Conservation (phyloP, 92 coral and sea anemone genomes). For the Phenganax marumi region DNA sequence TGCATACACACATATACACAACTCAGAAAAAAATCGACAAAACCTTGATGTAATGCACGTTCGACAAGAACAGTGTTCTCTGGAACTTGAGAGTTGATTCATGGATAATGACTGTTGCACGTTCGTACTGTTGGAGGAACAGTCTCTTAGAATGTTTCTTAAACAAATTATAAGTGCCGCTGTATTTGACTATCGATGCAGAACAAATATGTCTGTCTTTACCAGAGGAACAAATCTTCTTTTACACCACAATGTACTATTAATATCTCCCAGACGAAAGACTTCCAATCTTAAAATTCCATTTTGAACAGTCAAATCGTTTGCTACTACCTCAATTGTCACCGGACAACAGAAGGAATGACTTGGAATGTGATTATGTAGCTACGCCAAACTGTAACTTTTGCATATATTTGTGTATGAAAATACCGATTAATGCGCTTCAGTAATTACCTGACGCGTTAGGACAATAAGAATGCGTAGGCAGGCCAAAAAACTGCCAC, state of each 20-base stretch:
- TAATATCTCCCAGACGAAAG: background rate
- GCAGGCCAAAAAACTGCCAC: too few relatives aligned
- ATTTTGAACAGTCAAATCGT: background rate
- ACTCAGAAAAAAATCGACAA: background rate
- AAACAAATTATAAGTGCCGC: too few relatives aligned
- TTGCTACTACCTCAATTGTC: background rate
- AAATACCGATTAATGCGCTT: background rate
- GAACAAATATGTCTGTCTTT: too few relatives aligned
- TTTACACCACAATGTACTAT: background rate
- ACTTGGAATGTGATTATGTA: background rate
- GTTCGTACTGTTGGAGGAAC: background rate
- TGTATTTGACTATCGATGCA: too few relatives aligned
- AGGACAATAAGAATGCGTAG: too few relatives aligned
- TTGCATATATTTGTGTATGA: background rate
- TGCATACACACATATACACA: background rate
- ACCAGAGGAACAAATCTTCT: background rate
- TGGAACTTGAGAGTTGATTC: background rate
- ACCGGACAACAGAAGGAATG: background rate
- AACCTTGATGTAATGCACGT: background rate
- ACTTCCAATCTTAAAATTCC: conserved; percentile 1
- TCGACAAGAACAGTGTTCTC: background rate
- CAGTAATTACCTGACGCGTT: too few relatives aligned
- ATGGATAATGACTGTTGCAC: background rate
- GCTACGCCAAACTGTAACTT: too few relatives aligned
- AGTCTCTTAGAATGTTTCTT: too few relatives aligned